phyloP scores from a whole-genome alignment of 2,113 vertebrate species.

The Mionectes macconnelli region DNA sequence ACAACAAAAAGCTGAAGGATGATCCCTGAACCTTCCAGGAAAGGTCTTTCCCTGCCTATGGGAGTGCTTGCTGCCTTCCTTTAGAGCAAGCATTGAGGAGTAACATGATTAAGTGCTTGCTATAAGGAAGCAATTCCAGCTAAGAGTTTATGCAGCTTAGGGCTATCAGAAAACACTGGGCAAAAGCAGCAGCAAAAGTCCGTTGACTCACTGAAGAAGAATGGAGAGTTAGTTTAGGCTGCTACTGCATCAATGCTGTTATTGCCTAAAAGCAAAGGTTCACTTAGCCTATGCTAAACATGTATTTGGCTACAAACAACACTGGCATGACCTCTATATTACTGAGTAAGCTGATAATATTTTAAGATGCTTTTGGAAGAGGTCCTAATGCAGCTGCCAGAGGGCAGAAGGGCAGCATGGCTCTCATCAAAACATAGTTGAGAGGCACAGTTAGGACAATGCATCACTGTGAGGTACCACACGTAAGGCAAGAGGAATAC shows the following conservation, averaged over 20 bases:
- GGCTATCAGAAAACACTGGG: background rate
- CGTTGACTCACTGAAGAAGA: background rate
- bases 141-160: background rate
- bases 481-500: background rate
- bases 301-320: background rate
- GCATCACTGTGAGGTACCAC: background rate
- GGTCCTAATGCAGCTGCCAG: background rate
- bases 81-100: background rate
- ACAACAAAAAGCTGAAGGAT: background rate
- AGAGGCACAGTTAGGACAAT: background rate
- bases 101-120: background rate
- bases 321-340: background rate
- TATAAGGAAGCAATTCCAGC: background rate
- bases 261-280: background rate
- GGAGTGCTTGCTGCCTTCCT: background rate
- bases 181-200: background rate
- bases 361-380: conserved; percentile 24
- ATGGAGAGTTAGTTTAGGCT: background rate
- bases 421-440: background rate
- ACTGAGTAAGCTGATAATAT: background rate
- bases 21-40: background rate
- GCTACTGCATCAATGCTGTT: background rate
- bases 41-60: background rate
- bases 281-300: background rate
- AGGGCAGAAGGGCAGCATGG: background rate